phyloP scores from a whole-genome alignment of 1,140 invertebrate genomes.

The Protaetia brevitarsis region DNA sequence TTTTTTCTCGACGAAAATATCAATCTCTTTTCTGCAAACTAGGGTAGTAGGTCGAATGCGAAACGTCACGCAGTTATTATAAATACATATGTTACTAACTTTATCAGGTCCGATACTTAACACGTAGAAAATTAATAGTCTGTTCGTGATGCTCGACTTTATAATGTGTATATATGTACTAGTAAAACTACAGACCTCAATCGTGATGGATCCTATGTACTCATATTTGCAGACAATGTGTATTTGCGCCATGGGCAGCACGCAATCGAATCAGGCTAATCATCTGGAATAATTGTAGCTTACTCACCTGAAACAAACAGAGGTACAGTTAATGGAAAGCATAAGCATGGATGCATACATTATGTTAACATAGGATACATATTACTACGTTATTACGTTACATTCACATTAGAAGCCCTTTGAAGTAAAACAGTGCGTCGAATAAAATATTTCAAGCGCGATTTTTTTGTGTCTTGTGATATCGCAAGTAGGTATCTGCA shows the following conservation, averaged over 20 bases:
- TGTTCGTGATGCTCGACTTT: neutral
- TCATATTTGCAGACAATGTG: neutral
- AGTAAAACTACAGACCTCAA: neutral
- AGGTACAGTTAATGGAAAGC: too few relatives aligned
- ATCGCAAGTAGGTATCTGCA: too few relatives aligned
- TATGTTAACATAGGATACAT: too few relatives aligned
- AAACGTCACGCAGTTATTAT: neutral
- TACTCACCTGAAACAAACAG: slow-evolving; percentile 9
- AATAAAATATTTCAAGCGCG: too few relatives aligned
- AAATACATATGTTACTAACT: neutral
- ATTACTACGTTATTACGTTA: too few relatives aligned
- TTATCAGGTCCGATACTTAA: neutral
- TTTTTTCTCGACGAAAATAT: too few relatives aligned
- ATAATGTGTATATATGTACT: neutral
- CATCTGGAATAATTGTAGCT: neutral
- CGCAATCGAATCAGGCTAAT: slow-evolving; percentile 3
- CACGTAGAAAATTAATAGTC: neutral
- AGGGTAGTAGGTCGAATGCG: too few relatives aligned
- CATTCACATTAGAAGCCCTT: too few relatives aligned
- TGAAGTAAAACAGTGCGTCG: too few relatives aligned
- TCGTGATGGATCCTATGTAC: neutral
- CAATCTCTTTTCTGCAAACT: too few relatives aligned
- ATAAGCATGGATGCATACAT: too few relatives aligned
- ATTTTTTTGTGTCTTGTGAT: too few relatives aligned
- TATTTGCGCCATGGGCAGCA: neutral